phyloP scores from a whole-genome alignment of 2,113 vertebrate species.

The Labrus mixtus region DNA sequence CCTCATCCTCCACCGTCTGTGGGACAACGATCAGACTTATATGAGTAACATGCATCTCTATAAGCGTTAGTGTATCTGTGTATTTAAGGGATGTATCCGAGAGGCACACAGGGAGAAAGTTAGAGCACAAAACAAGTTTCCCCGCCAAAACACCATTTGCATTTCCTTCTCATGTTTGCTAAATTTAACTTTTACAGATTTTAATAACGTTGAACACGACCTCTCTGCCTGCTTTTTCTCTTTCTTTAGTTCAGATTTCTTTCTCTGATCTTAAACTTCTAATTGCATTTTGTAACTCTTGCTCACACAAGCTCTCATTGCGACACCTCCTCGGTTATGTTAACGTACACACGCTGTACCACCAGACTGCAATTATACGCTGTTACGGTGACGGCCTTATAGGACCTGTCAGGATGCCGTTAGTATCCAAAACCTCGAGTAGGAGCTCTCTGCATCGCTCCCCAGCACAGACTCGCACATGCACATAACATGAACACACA shows the following conservation, averaged over 20 bases:
- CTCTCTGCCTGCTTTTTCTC: neutral
- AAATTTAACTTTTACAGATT: slow-evolving; percentile 54
- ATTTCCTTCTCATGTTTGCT: no score
- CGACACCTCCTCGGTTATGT: slow-evolving; percentile 10
- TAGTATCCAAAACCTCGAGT: slow-evolving; percentile 27
- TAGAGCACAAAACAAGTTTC: no score
- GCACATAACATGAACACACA: neutral
- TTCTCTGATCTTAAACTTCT: slow-evolving; percentile 19
- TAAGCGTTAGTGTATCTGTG: no score
- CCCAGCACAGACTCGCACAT: slow-evolving; percentile 1
- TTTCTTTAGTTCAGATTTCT: neutral
- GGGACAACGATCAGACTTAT: no score
- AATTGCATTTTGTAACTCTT: slow-evolving; percentile 30
- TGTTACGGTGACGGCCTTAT: slow-evolving; percentile 34
- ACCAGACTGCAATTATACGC: slow-evolving; percentile 45
- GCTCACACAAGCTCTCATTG: neutral
- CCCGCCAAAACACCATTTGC: no score
- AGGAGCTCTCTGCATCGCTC: neutral
- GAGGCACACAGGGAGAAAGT: no score
- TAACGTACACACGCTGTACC: slow-evolving; percentile 1
- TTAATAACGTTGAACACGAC: slow-evolving; percentile 38
- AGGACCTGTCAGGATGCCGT: slow-evolving; percentile 43
- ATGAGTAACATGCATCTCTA: no score
- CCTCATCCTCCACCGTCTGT: no score
- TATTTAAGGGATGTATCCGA: no score